Percentiles rank a stretch among this genome's conserved stretches.
These are phyloP conservation scores for Podiceps cristatus DNA, from an alignment of 2,113 vertebrate genomes.

Conservation along the genomic window DNA sequence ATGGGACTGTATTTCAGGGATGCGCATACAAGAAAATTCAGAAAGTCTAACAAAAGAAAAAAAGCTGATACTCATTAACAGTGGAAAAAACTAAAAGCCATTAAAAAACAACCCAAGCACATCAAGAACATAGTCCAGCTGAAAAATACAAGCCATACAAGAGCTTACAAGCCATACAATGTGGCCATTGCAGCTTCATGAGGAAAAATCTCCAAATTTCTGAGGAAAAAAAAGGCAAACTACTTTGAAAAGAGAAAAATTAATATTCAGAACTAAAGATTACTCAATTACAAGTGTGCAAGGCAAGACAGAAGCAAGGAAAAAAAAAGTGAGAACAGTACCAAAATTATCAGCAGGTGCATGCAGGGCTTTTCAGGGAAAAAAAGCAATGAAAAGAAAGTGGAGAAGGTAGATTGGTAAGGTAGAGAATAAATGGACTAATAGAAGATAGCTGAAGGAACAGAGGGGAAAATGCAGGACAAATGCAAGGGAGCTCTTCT, in stretches of 20 bases:
- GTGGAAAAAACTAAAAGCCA: background rate
- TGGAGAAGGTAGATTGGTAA: background rate
- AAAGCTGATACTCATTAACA: background rate
- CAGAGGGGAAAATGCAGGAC: background rate
- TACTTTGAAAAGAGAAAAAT: background rate
- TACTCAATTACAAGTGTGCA: background rate
- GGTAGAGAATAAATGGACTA: background rate
- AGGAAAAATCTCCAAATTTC: background rate
- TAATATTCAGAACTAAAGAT: background rate
- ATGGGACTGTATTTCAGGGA: background rate
- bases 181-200: background rate
- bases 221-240: background rate
- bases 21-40: background rate
- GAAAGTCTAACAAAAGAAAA: background rate
- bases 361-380: background rate
- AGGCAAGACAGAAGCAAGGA: background rate
- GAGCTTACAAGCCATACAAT: background rate
- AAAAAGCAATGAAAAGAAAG: background rate
- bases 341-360: background rate
- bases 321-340: background rate
- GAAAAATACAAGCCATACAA: background rate
- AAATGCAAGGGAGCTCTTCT: background rate
- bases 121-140: background rate
- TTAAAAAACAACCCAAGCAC: background rate
- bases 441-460: background rate